A percentile compares a stretch with the other conserved stretches of the same genome.
Conservation (phyloP, 1,140 invertebrate species). For the Antheraea pernyi region DNA sequence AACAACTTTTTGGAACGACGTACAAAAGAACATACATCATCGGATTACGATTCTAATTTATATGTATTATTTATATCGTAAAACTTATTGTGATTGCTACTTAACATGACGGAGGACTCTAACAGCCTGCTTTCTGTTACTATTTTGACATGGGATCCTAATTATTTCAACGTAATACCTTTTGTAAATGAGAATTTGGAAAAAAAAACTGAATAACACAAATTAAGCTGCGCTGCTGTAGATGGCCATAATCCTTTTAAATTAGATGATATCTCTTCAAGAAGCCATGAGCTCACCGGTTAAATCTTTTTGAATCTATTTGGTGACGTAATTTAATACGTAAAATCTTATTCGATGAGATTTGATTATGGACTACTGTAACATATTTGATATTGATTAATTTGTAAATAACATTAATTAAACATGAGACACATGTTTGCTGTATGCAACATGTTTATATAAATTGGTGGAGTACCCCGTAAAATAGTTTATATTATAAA, state of each 20-base stretch:
- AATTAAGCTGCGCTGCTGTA: slow-evolving; percentile 37
- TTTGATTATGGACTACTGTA: background rate
- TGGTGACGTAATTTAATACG: slow-evolving; percentile 7
- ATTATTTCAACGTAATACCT: slow-evolving; percentile 68
- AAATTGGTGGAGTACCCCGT: background rate
- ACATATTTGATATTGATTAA: background rate
- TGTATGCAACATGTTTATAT: background rate
- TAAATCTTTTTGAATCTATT: slow-evolving; percentile 43
- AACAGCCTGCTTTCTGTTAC: slow-evolving; percentile 40
- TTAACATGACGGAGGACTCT: slow-evolving; percentile 50
- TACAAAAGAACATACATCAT: slow-evolving; percentile 61
- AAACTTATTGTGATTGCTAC: slow-evolving; percentile 54
- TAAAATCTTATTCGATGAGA: background rate
- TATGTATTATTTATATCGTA: slow-evolving; percentile 51
- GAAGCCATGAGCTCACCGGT: slow-evolving; percentile 21
- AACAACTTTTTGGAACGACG: slow-evolving; percentile 49
- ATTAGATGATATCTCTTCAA: slow-evolving; percentile 40
- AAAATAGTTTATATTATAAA: too few species aligned
- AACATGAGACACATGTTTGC: background rate
- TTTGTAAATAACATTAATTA: background rate
- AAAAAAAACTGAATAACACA: slow-evolving; percentile 41
- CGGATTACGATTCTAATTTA: slow-evolving; percentile 65
- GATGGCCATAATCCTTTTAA: slow-evolving; percentile 46
- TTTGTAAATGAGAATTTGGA: slow-evolving; percentile 43
- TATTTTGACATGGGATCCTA: slow-evolving; percentile 72